phyloP scores from a whole-genome alignment of 2,797 vertebrate species.

The Sebastes trivittatus region DNA sequence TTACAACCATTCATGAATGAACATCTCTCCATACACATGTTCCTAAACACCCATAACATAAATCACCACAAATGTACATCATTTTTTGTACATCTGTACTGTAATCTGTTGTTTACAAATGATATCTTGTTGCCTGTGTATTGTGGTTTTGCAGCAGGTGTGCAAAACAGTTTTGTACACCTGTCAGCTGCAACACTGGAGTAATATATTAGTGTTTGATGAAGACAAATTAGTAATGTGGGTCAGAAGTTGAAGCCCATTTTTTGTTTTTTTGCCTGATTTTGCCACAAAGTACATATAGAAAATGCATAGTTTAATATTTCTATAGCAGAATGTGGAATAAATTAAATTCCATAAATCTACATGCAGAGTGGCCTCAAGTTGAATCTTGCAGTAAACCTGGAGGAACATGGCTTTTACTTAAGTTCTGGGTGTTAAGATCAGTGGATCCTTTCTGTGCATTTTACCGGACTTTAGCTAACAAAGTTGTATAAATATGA shows the following conservation, averaged over 20 bases:
- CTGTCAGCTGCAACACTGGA: constrained; percentile 5
- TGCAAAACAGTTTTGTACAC: neutral
- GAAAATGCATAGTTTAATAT: neutral
- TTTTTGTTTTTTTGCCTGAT: neutral
- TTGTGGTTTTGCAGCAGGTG: constrained; percentile 12
- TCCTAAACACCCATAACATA: neutral
- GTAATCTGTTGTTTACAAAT: constrained; percentile 53
- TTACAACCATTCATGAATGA: neutral
- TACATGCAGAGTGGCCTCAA: neutral
- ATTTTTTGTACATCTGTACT: constrained; percentile 25
- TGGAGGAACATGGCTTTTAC: neutral
- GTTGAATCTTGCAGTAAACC: neutral
- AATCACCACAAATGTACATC: neutral
- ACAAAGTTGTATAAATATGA: neutral
- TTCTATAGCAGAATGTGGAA: neutral
- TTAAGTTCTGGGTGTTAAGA: neutral
- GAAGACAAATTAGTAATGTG: neutral
- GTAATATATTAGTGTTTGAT: neutral
- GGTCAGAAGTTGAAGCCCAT: neutral
- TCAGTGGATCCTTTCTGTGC: neutral
- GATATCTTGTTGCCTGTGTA: constrained; percentile 47
- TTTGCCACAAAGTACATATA: neutral
- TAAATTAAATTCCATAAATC: neutral
- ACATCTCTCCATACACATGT: neutral
- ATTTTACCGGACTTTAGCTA: neutral